phyloP scores from a whole-genome alignment of 2,113 vertebrate genomes.

The Uropsilus gracilis region DNA sequence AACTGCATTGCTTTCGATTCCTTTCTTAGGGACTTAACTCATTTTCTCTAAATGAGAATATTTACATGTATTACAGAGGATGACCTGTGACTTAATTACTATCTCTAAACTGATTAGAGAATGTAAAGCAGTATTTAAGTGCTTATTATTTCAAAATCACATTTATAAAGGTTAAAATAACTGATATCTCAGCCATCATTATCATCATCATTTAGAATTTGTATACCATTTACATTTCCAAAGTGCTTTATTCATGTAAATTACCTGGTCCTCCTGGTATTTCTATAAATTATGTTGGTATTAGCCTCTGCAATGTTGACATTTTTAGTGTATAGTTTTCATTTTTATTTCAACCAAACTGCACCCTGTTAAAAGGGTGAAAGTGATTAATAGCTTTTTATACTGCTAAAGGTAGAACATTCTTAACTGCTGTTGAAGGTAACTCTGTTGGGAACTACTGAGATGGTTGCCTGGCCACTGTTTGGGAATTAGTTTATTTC shows the following conservation, averaged over 20 bases:
- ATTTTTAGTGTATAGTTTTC: slow-evolving; percentile 51
- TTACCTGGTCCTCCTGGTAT: slow-evolving; percentile 45
- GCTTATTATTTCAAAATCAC: slow-evolving; percentile 74
- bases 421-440: slow-evolving; percentile 6
- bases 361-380: slow-evolving; percentile 34
- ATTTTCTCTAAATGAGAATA: slow-evolving; percentile 58
- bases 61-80: slow-evolving; percentile 53
- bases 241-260: slow-evolving; percentile 59
- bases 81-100: slow-evolving; percentile 71
- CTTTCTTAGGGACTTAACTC: slow-evolving; percentile 12
- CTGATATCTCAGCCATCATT: slow-evolving; percentile 59
- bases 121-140: slow-evolving; percentile 65
- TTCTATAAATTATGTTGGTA: slow-evolving; percentile 56
- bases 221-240: slow-evolving; percentile 58
- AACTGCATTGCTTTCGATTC: background rate
- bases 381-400: slow-evolving; percentile 47
- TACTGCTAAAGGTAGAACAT: background rate
- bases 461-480: background rate
- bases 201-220: slow-evolving; percentile 66
- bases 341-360: slow-evolving; percentile 50
- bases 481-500: background rate
- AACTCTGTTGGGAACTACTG: background rate
- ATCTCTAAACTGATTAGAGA: slow-evolving; percentile 67
- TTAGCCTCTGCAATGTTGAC: slow-evolving; percentile 62
- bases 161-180: slow-evolving; percentile 73